Percentiles rank a stretch among this genome's conserved stretches.
These are phyloP conservation scores for Barypeithes pellucidus DNA, from an alignment of 2,888 invertebrate species.

Conservation along the genomic window DNA sequence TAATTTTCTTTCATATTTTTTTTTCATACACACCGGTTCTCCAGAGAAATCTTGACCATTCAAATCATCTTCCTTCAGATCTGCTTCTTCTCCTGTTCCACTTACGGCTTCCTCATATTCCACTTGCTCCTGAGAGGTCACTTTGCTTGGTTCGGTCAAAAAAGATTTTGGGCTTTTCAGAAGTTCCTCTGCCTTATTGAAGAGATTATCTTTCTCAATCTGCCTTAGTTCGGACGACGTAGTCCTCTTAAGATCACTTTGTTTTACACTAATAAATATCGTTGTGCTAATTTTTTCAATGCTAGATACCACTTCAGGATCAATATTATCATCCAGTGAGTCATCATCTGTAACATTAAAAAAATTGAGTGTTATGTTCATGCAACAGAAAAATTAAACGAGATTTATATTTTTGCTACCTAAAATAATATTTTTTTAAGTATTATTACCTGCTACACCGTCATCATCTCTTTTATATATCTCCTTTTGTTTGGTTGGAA, in stretches of 20 bases:
- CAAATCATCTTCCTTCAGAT: neutral
- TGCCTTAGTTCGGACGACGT: conserved; percentile 28
- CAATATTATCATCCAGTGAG: neutral
- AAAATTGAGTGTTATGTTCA: too few species aligned
- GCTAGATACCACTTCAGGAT: conserved; percentile 30
- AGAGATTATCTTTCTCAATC: conserved; percentile 40
- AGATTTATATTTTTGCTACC: too few species aligned
- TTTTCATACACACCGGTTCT: conserved; percentile 12
- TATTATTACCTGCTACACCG: neutral
- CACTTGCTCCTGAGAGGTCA: neutral
- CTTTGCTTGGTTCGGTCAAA: conserved; percentile 14
- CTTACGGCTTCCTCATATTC: conserved; percentile 31
- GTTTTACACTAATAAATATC: conserved; percentile 34
- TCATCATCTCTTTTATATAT: conserved; percentile 17
- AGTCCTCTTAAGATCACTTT: conserved; percentile 22
- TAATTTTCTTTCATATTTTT: too few species aligned
- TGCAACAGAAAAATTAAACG: too few species aligned
- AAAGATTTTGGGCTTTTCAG: conserved; percentile 36
- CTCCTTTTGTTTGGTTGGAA: neutral
- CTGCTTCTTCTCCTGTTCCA: conserved; percentile 8
- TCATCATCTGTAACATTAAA: neutral
- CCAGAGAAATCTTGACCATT: conserved; percentile 18
- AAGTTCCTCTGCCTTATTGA: conserved; percentile 42
- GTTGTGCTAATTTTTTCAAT: conserved; percentile 38
- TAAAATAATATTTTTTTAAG: too few species aligned